phyloP scores from a whole-genome alignment of 2,113 vertebrate genomes.

The Rana temporaria region DNA sequence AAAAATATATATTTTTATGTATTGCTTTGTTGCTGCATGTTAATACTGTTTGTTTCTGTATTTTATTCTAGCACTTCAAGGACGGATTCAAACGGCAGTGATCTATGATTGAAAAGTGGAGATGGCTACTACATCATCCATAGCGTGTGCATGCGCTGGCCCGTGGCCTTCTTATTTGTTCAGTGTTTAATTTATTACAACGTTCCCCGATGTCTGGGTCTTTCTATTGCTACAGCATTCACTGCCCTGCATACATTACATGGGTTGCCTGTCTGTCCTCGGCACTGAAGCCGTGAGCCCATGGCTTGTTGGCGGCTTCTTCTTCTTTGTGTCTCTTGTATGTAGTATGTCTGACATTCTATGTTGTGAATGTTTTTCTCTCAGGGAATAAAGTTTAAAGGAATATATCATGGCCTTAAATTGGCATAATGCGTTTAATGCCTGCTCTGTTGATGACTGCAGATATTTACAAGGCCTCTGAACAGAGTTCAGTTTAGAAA shows the following conservation, averaged over 20 bases:
- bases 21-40: not conserved
- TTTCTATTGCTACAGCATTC: not conserved
- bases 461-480: not conserved
- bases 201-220: not conserved
- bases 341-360: not conserved
- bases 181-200: constrained; percentile 2
- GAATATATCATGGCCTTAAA: constrained; percentile 2
- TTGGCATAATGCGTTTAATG: not conserved
- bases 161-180: not conserved
- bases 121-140: not conserved
- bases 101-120: not conserved
- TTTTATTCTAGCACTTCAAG: constrained; percentile 4
- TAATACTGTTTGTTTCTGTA: not conserved
- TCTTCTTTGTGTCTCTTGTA: not conserved
- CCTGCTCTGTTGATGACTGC: not conserved
- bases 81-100: constrained; percentile 7
- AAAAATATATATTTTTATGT: no score
- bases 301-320: not conserved
- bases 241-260: constrained; percentile 14
- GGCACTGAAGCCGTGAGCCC: not conserved
- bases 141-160: constrained; percentile 13
- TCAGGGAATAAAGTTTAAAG: constrained; percentile 23
- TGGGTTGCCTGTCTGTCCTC: not conserved
- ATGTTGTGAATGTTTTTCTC: not conserved
- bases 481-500: not conserved